These are phyloP conservation scores for Callipepla squamata DNA, from an alignment of 2,113 vertebrate species.

Conservation along the genomic window DNA sequence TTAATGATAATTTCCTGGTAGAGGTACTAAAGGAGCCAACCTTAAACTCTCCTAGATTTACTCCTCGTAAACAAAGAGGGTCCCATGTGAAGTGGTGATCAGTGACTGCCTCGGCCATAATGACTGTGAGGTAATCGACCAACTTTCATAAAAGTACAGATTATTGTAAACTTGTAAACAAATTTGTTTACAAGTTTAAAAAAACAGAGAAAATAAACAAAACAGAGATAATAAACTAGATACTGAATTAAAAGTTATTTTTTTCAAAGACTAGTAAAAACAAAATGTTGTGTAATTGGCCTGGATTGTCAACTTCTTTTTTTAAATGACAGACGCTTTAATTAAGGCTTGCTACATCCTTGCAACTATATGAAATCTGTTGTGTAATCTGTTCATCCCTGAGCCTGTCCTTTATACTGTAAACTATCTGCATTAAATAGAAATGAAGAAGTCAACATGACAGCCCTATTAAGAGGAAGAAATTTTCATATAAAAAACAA, in stretches of 20 bases:
- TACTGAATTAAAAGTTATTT: not conserved
- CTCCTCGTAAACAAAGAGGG: no score
- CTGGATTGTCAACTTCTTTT: no score
- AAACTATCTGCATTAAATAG: not conserved
- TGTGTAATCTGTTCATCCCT: not conserved
- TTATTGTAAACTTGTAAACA: no score
- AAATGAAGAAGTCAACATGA: not conserved
- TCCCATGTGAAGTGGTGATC: no score
- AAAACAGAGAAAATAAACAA: no score
- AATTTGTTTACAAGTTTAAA: no score
- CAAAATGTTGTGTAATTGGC: not conserved
- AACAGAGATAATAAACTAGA: accelerated
- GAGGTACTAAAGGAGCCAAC: no score
- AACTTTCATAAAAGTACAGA: not conserved
- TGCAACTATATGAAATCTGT: not conserved
- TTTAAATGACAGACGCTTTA: not conserved
- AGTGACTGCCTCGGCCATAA: no score
- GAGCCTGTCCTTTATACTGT: not conserved
- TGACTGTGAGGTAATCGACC: no score
- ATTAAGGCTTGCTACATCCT: not conserved
- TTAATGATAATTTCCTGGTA: no score
- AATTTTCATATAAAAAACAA: not conserved
- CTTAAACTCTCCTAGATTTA: no score
- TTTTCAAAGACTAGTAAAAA: not conserved
- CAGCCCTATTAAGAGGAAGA: not conserved